Conservation (phyloP, 1,140 invertebrate genomes). For the Psix sp. region DNA sequence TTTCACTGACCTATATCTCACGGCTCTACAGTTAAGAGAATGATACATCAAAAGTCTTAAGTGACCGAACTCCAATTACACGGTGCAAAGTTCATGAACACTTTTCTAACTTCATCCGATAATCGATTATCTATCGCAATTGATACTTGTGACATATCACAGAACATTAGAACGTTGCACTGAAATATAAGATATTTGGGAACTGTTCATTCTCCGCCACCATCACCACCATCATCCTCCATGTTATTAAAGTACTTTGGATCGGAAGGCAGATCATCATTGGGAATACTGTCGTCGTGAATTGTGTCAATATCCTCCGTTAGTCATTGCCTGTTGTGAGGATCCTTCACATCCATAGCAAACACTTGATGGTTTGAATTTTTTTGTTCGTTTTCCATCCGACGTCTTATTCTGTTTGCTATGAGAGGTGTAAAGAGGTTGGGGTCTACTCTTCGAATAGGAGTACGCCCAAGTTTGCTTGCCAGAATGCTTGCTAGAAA, state of each 20-base stretch:
- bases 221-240: constrained; percentile 50
- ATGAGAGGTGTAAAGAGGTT: constrained; percentile 82
- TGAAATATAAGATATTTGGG: not conserved
- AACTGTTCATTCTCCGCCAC: constrained; percentile 43
- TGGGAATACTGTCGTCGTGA: constrained; percentile 38
- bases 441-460: constrained; percentile 75
- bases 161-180: not conserved
- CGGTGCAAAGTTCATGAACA: no score
- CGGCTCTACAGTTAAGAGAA: constrained; percentile 37
- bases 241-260: constrained; percentile 23
- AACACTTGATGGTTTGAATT: constrained; percentile 63
- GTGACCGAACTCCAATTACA: no score
- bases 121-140: no score
- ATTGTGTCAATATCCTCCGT: constrained; percentile 25
- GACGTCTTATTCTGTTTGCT: constrained; percentile 74
- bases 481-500: constrained; percentile 78
- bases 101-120: no score
- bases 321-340: constrained; percentile 34
- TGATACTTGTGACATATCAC: no score
- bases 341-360: constrained; percentile 57
- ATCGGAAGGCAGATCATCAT: constrained; percentile 35
- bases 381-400: constrained; percentile 44
- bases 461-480: constrained; percentile 57
- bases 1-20: constrained; percentile 52
- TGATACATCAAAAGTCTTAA: constrained; percentile 35